Conservation (phyloP, 2,113 vertebrate genomes). For the zebrafish (Danio rerio) region GRCz12tu NC_133190.1:34687001-34687500, state of each 20-base stretch:
- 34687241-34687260: conserved; percentile 7
- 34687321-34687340: conserved; percentile 3
- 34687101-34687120: neutral
- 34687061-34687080: conserved; percentile 23
- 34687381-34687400: conserved; percentile 10
- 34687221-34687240: neutral
- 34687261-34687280: neutral
- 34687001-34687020: conserved; percentile 34
- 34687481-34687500: neutral
- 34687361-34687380: conserved; percentile 50
- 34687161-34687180: neutral
- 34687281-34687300: conserved; percentile 17
- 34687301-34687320: conserved; percentile 43
- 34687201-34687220: neutral
- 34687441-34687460: neutral
- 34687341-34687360: conserved; percentile 49
- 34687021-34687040: conserved; percentile 37
- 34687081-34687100: neutral
- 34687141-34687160: neutral
- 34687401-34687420: conserved; percentile 21
- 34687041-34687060: neutral
- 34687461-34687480: conserved; percentile 15
- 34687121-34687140: neutral
- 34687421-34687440: neutral
- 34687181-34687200: neutral